phyloP scores from a whole-genome alignment of 2,888 invertebrate species.

The Nephrotoma flavescens region DNA sequence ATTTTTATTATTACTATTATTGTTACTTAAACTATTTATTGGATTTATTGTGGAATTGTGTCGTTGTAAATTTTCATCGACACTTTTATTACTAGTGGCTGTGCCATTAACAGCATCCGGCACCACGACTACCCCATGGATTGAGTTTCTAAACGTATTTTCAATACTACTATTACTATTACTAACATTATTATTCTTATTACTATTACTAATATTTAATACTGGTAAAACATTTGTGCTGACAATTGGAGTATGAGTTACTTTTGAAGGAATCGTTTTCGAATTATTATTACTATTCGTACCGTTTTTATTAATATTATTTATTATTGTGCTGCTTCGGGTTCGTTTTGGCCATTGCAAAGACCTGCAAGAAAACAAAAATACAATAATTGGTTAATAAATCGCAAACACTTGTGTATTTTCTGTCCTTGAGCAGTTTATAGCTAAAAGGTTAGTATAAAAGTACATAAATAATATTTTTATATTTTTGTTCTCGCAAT shows the following conservation, averaged over 20 bases:
- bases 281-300: constrained; percentile 5
- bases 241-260: not conserved
- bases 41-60: not conserved
- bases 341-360: constrained; percentile 14
- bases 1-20: not conserved
- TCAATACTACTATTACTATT: not conserved
- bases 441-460: too few species aligned
- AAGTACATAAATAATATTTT: too few species aligned
- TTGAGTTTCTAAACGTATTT: not conserved
- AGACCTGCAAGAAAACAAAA: constrained; percentile 8
- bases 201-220: not conserved
- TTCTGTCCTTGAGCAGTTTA: too few species aligned
- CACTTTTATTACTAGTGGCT: not conserved
- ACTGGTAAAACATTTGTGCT: not conserved
- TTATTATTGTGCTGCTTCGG: constrained; percentile 4
- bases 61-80: not conserved
- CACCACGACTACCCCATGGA: not conserved
- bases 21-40: not conserved
- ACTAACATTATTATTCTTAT: not conserved
- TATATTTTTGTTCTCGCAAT: not conserved
- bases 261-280: not conserved
- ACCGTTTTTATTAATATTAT: constrained; percentile 9
- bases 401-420: not conserved
- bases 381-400: not conserved
- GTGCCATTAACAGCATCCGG: not conserved